Evolutionary conservation across 2,888 invertebrate species (phyloP).

Genomic region (Dioctria linearis): DNA sequence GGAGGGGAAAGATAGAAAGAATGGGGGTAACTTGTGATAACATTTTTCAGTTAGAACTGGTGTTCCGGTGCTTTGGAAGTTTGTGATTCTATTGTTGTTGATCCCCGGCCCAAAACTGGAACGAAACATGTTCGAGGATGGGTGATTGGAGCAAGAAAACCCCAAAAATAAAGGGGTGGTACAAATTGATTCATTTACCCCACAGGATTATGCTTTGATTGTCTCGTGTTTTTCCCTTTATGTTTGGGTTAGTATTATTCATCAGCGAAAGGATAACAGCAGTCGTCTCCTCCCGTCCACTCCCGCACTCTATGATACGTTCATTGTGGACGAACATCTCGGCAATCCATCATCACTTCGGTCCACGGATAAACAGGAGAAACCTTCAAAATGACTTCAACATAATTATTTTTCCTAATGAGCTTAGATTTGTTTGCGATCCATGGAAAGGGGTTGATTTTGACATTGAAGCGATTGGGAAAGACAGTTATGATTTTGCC

Average conservation of each 20-base stretch:
- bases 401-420: constrained; percentile 24
- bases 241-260: neutral
- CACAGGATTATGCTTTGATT: constrained; percentile 46
- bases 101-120: constrained; percentile 18
- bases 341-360: constrained; percentile 14
- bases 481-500: neutral
- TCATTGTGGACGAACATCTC: neutral
- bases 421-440: constrained; percentile 16
- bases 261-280: constrained; percentile 35
- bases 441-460: neutral
- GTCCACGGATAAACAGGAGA: neutral
- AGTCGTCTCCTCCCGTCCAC: neutral
- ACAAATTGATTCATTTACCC: constrained; percentile 55
- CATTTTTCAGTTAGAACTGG: constrained; percentile 51
- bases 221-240: constrained; percentile 12
- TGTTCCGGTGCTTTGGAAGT: constrained; percentile 43
- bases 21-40: constrained; percentile 31
- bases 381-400: neutral
- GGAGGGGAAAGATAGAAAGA: neutral
- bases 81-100: constrained; percentile 49
- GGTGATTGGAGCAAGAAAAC: constrained; percentile 38
- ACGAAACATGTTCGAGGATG: constrained; percentile 25
- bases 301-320: neutral
- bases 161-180: constrained; percentile 47
- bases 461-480: neutral